Evolutionary conservation across 2,888 invertebrate species (phyloP), one percentile per base, ranked within the genome.

Genomic region (Hermaeophaga mercurialis): DNA sequence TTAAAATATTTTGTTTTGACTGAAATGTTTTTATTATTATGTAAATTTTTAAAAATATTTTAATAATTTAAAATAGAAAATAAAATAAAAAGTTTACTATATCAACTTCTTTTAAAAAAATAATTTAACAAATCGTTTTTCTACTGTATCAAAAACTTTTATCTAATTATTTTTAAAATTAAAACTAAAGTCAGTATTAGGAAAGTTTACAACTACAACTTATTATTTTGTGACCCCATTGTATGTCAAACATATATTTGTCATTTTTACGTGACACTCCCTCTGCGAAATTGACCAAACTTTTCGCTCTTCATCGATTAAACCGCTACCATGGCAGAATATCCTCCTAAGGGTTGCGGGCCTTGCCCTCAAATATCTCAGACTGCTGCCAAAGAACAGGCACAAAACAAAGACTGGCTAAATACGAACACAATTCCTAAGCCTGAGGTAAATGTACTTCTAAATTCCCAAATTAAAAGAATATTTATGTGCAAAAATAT

Each of bases 291-390:
- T 48, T 43, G 54, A 54, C 43, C 33, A 48, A 54, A 48, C 54
- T 36, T 34, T 3, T 38, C 8, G 3, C 1, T 17, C 15, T 19
- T 8, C 14, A 50, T 33, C 50, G 43, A 50, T 31, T 19, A 11
- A 43, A 50, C 14, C 22, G 24, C 11, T 24, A 5, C 31, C 22
- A 75, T 75, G 75, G 62, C 75, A 17, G 75, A 75, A 61, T 71
- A 70, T 63, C 73, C 73, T 2, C 48, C 68, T 1, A 57, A 71
- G 47, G 57, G 65, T 5, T 75, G 75, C 48, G 73, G 71, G 2
- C 66, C 67, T 6, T 75, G 75, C 59, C 71, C 72, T 6, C 58
- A 69, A 31, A 24, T 66, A 18, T 73, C 67, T 8, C 66, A 65
- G 17, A 75, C 71, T 56, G 39, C n/a, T 19, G 18, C 14, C 19